These are phyloP conservation scores for Chloroceryle inda DNA, from an alignment of 2,797 vertebrate genomes.

Conservation along the genomic window DNA sequence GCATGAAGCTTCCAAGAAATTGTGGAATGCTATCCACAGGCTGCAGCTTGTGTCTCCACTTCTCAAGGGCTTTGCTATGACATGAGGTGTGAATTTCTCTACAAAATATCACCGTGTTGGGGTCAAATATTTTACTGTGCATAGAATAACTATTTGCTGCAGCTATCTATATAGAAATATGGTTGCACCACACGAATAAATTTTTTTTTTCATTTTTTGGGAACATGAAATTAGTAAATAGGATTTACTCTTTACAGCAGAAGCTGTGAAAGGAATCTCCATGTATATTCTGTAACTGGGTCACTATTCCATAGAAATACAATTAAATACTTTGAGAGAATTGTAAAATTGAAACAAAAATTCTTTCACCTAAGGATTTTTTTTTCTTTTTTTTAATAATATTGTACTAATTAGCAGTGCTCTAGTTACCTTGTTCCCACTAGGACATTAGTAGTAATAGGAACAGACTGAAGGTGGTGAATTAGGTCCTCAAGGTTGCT, in stretches of 20 bases:
- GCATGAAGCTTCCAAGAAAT: not conserved
- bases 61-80: not conserved
- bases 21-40: not conserved
- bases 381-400: constrained; percentile 6
- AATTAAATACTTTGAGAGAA: not conserved
- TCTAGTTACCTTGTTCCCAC: constrained; percentile 53
- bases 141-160: not conserved
- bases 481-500: too few relatives aligned
- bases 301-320: not conserved
- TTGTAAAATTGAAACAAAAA: not conserved
- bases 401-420: constrained; percentile 48
- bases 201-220: not conserved
- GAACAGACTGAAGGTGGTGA: not conserved
- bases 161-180: not conserved
- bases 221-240: not conserved
- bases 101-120: not conserved
- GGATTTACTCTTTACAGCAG: not conserved
- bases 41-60: not conserved
- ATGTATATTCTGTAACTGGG: not conserved
- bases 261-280: not conserved
- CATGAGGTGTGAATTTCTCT: not conserved
- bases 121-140: not conserved
- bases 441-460: constrained; percentile 52
- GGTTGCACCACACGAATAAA: not conserved
- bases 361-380: not conserved